Percentiles rank a stretch among this genome's conserved stretches.
Evolutionary conservation across 2,113 vertebrate genomes (phyloP).

Genomic region (Lepisosteus oculatus): DNA sequence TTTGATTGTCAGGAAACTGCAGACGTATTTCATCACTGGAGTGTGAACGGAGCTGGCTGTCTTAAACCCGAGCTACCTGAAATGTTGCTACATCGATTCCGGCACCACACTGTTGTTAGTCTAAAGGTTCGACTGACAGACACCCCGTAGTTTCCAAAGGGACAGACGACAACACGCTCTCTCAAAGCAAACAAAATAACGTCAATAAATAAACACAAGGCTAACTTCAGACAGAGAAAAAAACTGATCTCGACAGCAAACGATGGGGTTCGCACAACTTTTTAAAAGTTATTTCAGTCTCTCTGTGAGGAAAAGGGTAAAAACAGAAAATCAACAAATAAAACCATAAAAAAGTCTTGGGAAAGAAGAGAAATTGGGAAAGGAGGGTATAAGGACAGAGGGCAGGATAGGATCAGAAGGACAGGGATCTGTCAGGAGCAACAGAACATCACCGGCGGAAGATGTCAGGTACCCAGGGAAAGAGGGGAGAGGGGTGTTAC

Average conservation of each 20-base stretch:
- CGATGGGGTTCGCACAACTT: background rate
- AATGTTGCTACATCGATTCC: too few species aligned
- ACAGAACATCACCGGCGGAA: background rate
- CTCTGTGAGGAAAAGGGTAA: background rate
- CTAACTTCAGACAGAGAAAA: background rate
- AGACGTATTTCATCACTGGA: too few species aligned
- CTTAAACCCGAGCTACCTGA: too few species aligned
- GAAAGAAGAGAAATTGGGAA: background rate
- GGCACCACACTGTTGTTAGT: too few species aligned
- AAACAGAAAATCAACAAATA: background rate
- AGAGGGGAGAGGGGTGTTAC: background rate
- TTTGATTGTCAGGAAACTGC: too few species aligned
- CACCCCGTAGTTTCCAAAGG: too few species aligned
- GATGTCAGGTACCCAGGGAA: background rate
- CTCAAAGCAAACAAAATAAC: background rate
- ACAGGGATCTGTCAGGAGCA: background rate
- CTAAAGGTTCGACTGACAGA: too few species aligned
- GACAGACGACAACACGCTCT: too few species aligned
- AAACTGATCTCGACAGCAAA: background rate
- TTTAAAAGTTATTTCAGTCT: slow-evolving; percentile 8
- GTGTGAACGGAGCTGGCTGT: too few species aligned
- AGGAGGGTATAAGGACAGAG: background rate
- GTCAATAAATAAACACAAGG: slow-evolving; percentile 11
- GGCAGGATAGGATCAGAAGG: background rate
- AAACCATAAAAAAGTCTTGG: background rate